Evolutionary conservation across 2,888 invertebrate species (phyloP).

Genomic region (Eretmocerus hayati): DNA sequence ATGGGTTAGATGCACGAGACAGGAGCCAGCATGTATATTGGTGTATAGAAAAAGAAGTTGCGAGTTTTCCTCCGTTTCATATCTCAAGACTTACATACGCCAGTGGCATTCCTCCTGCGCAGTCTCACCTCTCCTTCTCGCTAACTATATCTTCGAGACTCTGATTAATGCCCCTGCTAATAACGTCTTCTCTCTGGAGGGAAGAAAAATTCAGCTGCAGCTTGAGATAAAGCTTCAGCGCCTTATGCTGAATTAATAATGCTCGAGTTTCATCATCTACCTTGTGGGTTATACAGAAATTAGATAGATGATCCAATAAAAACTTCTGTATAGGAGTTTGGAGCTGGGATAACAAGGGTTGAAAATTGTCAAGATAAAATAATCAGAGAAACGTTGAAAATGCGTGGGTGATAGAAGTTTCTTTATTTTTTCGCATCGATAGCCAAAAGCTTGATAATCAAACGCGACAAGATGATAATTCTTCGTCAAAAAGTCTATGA

Average conservation of each 20-base stretch:
- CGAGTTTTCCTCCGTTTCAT: constrained; percentile 32
- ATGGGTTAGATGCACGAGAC: too few relatives aligned
- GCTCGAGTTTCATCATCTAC: constrained; percentile 16
- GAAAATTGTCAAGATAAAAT: too few relatives aligned
- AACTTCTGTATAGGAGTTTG: too few relatives aligned
- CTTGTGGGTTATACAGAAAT: neutral
- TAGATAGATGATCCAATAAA: too few relatives aligned
- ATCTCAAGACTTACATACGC: constrained; percentile 26
- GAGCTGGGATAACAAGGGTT: too few relatives aligned
- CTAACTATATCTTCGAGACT: constrained; percentile 15
- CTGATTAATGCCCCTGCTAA: constrained; percentile 44
- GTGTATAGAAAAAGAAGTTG: constrained; percentile 6
- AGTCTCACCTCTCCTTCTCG: constrained; percentile 1
- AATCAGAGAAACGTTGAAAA: too few relatives aligned
- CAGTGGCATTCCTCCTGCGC: constrained; percentile 11
- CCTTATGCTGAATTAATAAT: constrained; percentile 46
- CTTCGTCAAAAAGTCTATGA: too few relatives aligned
- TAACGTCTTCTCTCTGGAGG: constrained; percentile 42
- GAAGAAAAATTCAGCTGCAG: constrained; percentile 1
- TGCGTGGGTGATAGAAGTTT: too few relatives aligned
- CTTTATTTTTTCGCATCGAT: too few relatives aligned
- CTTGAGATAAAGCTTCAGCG: constrained; percentile 16
- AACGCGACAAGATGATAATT: too few relatives aligned
- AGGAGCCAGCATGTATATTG: constrained; percentile 13
- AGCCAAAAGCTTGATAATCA: too few relatives aligned